Conservation (phyloP, 2,113 vertebrate genomes). For the Catagonus wagneri region DNA sequence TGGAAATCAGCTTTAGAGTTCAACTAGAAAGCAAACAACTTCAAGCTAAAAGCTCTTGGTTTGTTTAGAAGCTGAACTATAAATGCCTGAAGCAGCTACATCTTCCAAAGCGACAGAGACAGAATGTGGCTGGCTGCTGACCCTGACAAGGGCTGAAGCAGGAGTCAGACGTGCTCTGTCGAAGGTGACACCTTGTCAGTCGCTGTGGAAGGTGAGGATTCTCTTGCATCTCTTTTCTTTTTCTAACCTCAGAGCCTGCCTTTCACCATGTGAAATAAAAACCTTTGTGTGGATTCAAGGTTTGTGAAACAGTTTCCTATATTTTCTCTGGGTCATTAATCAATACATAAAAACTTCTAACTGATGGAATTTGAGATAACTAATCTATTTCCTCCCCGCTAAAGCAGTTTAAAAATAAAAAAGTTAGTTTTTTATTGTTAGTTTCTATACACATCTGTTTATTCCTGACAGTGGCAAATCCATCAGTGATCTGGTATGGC, state of each 20-base stretch:
- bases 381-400: not conserved
- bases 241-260: not conserved
- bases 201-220: not conserved
- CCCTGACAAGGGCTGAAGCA: not conserved
- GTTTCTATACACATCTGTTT: not conserved
- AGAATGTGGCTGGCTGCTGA: not conserved
- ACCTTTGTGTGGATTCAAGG: not conserved
- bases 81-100: not conserved
- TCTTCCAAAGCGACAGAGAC: not conserved
- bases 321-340: not conserved
- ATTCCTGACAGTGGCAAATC: not conserved
- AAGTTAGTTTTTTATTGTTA: no score
- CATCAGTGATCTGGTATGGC: not conserved
- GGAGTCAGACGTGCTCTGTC: accelerated
- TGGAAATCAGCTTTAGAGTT: not conserved
- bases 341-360: not conserved
- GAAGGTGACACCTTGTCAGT: not conserved
- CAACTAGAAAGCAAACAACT: not conserved
- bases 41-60: not conserved
- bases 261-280: not conserved
- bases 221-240: not conserved
- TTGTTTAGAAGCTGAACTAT: not conserved
- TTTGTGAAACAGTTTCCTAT: not conserved
- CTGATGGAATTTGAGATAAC: not conserved
- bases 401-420: not conserved